Conservation (phyloP, 2,797 vertebrate genomes). For the Chelmon rostratus region DNA sequence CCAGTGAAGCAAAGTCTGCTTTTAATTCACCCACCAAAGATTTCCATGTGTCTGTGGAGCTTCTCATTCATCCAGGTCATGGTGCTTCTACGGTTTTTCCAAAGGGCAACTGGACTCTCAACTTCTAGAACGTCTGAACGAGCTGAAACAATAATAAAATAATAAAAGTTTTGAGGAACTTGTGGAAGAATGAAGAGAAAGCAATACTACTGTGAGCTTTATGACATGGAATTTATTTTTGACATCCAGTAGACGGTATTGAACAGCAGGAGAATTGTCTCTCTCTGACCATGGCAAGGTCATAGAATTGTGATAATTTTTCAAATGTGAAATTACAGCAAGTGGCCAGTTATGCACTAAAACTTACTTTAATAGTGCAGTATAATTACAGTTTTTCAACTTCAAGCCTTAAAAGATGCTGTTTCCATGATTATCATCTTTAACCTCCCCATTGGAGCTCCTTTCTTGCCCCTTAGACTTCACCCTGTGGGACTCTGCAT, state of each 20-base stretch:
- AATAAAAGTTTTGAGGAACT: background rate
- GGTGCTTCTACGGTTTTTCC: too few species aligned
- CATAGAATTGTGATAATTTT: background rate
- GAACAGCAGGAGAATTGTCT: background rate
- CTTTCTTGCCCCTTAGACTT: background rate
- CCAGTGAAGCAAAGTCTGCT: slow-evolving; percentile 32
- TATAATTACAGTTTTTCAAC: background rate
- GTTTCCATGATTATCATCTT: background rate
- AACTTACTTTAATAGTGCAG: background rate
- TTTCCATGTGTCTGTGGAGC: background rate
- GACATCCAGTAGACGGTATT: background rate
- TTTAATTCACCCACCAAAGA: slow-evolving; percentile 37
- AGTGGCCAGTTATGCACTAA: background rate
- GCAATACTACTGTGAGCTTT: background rate
- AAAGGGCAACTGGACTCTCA: too few species aligned
- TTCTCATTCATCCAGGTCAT: too few species aligned
- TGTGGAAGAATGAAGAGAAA: background rate
- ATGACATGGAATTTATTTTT: background rate
- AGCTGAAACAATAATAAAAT: background rate
- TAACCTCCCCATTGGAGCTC: background rate
- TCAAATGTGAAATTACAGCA: background rate
- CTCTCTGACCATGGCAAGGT: background rate
- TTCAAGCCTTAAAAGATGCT: background rate
- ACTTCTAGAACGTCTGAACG: too few species aligned
- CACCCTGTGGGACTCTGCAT: background rate